Evolutionary conservation across 2,797 vertebrate species (phyloP).

Genomic region (Ceyx erithaca): DNA sequence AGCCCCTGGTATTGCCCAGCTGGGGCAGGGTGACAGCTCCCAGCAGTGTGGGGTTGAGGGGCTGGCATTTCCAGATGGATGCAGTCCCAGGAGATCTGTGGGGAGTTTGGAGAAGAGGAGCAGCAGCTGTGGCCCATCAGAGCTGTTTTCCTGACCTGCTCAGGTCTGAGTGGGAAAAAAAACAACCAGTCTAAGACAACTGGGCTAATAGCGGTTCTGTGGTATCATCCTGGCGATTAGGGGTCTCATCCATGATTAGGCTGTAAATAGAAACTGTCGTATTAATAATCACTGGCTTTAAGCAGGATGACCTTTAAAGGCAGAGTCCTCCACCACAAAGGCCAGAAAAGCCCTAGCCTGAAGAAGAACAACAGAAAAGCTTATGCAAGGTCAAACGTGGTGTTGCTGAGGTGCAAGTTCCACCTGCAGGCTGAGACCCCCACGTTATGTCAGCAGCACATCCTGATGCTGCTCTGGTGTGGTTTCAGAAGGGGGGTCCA

Average conservation of each 20-base stretch:
- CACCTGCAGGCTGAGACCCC: neutral
- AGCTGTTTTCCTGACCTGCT: neutral
- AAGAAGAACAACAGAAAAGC: neutral
- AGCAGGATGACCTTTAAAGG: neutral
- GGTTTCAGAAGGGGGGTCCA: neutral
- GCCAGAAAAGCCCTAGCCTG: neutral
- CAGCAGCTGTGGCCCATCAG: neutral
- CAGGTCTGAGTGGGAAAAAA: neutral
- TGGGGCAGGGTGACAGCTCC: fast-evolving
- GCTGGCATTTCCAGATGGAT: neutral
- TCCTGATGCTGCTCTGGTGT: neutral
- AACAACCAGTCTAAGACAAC: neutral
- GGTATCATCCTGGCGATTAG: conserved; percentile 27
- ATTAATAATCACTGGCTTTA: conserved; percentile 23
- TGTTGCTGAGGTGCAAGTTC: neutral
- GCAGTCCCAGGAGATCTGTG: neutral
- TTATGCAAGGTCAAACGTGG: neutral
- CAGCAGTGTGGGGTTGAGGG: neutral
- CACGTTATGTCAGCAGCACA: fast-evolving
- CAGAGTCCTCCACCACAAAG: neutral
- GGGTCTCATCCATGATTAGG: conserved; percentile 46
- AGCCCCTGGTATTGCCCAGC: neutral
- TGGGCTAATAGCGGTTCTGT: conserved; percentile 36
- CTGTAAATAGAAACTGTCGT: conserved; percentile 50
- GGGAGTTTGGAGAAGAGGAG: neutral